phyloP scores from a whole-genome alignment of 2,888 invertebrate genomes.

The Campoplex capitator region DNA sequence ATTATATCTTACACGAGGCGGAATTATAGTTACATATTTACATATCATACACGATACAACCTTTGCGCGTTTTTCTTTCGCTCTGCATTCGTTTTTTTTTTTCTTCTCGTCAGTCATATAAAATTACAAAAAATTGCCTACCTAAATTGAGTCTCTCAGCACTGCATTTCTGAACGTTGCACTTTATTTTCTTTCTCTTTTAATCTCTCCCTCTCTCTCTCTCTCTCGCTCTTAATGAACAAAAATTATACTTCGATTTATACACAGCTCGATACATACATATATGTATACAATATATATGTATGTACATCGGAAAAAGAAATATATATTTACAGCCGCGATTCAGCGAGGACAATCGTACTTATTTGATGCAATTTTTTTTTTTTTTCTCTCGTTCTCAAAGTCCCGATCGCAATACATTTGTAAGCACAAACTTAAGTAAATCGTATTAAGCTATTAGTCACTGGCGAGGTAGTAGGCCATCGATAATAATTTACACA shows the following conservation, averaged over 20 bases:
- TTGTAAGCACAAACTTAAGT: slow-evolving; percentile 76
- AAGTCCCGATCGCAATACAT: slow-evolving; percentile 67
- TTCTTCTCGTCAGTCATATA: slow-evolving; percentile 81
- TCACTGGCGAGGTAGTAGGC: slow-evolving; percentile 80
- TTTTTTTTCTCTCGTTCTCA: slow-evolving; percentile 14
- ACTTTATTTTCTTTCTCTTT: slow-evolving; percentile 40
- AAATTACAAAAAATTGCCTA: slow-evolving; percentile 84
- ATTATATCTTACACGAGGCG: slow-evolving; percentile 84
- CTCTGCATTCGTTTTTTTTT: slow-evolving; percentile 50
- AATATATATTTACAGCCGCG: slow-evolving; percentile 73
- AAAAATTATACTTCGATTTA: slow-evolving; percentile 70
- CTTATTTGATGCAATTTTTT: slow-evolving; percentile 9
- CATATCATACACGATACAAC: slow-evolving; percentile 82
- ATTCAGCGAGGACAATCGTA: slow-evolving; percentile 57
- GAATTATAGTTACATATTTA: slow-evolving; percentile 84
- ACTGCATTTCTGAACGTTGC: slow-evolving; percentile 68
- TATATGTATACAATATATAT: slow-evolving; percentile 17
- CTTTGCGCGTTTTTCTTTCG: slow-evolving; percentile 59
- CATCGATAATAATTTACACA: slow-evolving; percentile 76
- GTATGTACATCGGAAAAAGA: slow-evolving; percentile 59
- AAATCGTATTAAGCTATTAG: slow-evolving; percentile 74
- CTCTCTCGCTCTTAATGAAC: slow-evolving; percentile 56
- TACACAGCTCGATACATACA: slow-evolving; percentile 68
- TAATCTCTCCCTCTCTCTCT: slow-evolving; percentile 26
- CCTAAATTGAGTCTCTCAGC: slow-evolving; percentile 76